Base-by-base conservation (phyloP, 2,113 vertebrate species). In the Crotophaga sulcirostris region DNA sequence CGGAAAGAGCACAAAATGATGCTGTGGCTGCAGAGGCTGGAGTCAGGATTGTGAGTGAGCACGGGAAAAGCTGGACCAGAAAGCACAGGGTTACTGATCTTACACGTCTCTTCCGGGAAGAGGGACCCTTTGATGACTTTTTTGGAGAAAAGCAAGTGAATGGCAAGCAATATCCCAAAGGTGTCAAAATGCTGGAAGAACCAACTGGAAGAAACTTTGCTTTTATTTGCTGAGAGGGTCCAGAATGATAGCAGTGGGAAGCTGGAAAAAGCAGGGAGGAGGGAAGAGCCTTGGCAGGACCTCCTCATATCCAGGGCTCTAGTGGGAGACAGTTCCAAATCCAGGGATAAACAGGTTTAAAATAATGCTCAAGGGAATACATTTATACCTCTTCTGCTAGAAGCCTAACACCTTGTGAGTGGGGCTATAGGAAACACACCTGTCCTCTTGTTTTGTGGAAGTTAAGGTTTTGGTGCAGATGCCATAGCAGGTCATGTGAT, bases 1-100 rank as follows among this genome's bases (percentile, higher is more conserved):
- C 4, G 16, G 85, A 72, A 79, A 55, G 85, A 58, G 58, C 81
- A 15, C 0, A 0, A 7, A 47, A 13, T 0, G 1, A 8, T 62
- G 67, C 49, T 42, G 73, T 34, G 63, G 33, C 94, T 86, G 63
- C 24, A 11, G 52, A 12, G 52, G 49, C 56, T 78, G 64, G 38
- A 59, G 26, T 20, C 49, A 28, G 78, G 26, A 4, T 11, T 47
- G 31, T 2, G 11, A 74, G 64, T n/a, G n/a, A n/a, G n/a, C 23
- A 5, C 1, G 11, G 66, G 44, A 69, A 36, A 60, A 73, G 58
- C 73, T 79, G 56, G 58, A 51, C 51, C n/a, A 68, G 38, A 36
- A 58, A 45, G 56, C 16, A 62, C 36, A 56, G 79, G 2, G 3
- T 26, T 49, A 51, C 77, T 68, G 67, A 26, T 55, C 59, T 56